Percentiles rank a stretch among this genome's conserved stretches.
These are phyloP conservation scores for Sarcophaga subvicina DNA, from an alignment of 2,888 invertebrate genomes.

Conservation along the genomic window DNA sequence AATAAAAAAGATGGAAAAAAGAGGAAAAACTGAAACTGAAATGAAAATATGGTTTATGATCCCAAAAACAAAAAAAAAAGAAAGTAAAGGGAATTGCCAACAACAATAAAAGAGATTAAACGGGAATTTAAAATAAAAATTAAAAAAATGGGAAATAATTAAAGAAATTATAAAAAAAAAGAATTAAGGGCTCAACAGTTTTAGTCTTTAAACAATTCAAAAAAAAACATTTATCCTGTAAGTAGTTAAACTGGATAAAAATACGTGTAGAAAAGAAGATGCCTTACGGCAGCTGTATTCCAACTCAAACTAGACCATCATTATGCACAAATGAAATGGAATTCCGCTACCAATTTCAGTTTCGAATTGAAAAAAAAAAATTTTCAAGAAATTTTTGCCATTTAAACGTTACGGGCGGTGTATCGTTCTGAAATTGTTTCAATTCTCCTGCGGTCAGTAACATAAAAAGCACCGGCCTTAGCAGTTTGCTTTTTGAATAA, in stretches of 20 bases:
- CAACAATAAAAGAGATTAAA: background rate
- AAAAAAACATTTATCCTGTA: too few relatives aligned
- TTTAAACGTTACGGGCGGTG: conserved; percentile 3
- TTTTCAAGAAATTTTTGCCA: conserved; percentile 10
- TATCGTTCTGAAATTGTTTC: conserved; percentile 1
- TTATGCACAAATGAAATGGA: background rate
- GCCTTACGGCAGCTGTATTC: conserved; percentile 29
- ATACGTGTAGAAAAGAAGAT: background rate
- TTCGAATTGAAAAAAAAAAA: background rate
- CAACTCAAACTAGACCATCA: conserved; percentile 9
- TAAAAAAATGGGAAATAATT: too few relatives aligned
- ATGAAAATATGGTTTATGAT: conserved; percentile 7
- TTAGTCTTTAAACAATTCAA: too few relatives aligned
- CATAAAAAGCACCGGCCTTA: conserved; percentile 1
- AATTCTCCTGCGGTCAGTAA: conserved; percentile 8
- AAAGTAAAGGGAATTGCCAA: background rate
- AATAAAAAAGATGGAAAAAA: background rate
- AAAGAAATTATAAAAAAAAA: too few relatives aligned
- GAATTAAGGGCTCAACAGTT: too few relatives aligned
- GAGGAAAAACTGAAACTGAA: background rate
- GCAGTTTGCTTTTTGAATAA: conserved; percentile 12
- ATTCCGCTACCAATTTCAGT: conserved; percentile 4
- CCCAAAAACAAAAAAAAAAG: background rate
- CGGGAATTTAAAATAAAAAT: too few relatives aligned
- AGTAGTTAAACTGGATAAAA: too few relatives aligned